Conservation (phyloP, 2,888 invertebrate species). For the Nephrotoma flavescens region DNA sequence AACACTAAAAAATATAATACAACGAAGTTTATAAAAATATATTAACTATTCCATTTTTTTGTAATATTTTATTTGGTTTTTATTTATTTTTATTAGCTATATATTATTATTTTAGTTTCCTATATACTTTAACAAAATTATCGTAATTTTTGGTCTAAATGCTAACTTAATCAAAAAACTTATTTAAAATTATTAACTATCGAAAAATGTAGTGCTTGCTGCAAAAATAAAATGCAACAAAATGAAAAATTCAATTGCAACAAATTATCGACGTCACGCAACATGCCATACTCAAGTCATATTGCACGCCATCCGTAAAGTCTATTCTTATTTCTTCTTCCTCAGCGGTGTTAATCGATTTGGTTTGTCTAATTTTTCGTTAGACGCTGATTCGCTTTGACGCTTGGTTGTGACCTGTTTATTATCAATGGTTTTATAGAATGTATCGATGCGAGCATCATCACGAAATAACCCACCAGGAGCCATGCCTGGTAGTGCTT, state of each 20-base stretch:
- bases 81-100: background rate
- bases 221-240: background rate
- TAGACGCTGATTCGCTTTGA: background rate
- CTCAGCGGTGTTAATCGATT: background rate
- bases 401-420: background rate
- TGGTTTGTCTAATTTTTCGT: background rate
- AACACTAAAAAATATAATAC: background rate
- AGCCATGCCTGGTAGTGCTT: conserved; percentile 28
- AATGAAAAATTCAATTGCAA: background rate
- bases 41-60: background rate
- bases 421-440: conserved; percentile 11
- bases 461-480: conserved; percentile 11
- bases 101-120: background rate
- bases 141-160: background rate
- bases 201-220: background rate
- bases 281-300: background rate
- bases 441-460: conserved; percentile 12
- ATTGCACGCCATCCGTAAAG: background rate
- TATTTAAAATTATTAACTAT: background rate
- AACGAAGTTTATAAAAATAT: background rate
- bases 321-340: background rate
- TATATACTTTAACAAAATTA: background rate
- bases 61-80: background rate
- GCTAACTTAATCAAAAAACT: background rate
- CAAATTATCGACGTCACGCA: background rate